Evolutionary conservation across 30 jellyfish, hydroid and myxozoan species (phyloP).

Genomic region (Catostylus mosaicus): DNA sequence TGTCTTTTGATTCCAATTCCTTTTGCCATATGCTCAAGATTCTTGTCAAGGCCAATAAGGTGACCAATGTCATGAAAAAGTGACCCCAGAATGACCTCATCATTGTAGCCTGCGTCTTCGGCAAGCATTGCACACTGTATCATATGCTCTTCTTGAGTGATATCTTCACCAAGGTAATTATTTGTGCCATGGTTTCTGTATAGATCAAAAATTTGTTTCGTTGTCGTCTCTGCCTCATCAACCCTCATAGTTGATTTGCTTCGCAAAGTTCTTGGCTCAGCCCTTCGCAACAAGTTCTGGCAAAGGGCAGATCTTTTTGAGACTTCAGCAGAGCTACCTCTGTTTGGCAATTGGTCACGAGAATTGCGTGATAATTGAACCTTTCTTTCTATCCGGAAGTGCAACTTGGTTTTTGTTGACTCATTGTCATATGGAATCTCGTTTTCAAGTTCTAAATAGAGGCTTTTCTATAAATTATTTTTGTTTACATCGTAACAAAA

Average conservation of each 20-base stretch:
- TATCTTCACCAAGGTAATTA: constrained; percentile 71
- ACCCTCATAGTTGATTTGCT: constrained; percentile 28
- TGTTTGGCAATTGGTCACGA: too few species aligned
- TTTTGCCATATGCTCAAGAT: constrained; percentile 67
- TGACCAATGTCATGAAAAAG: constrained; percentile 80
- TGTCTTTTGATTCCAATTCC: constrained; percentile 70
- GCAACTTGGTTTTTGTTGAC: constrained; percentile 8
- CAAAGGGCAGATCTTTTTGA: too few species aligned
- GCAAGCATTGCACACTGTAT: constrained; percentile 86
- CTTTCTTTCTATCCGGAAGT: too few species aligned
- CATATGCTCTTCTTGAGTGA: constrained; percentile 71
- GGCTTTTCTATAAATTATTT: neutral
- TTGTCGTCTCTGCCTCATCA: constrained; percentile 35
- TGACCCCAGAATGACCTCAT: constrained; percentile 75
- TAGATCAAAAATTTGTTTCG: constrained; percentile 36
- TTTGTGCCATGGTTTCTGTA: constrained; percentile 51
- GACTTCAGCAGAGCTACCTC: too few species aligned
- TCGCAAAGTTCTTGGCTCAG: too few species aligned
- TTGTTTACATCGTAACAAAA: constrained; percentile 48
- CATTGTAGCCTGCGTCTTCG: constrained; percentile 62
- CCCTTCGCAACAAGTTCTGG: too few species aligned
- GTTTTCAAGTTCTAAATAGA: neutral
- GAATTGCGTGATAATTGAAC: too few species aligned
- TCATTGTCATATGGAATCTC: constrained; percentile 11
- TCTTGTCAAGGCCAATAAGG: constrained; percentile 59